Evolutionary conservation across 2,113 vertebrate genomes (phyloP), one percentile per base, ranked within the genome.

Genomic region (Rissa tridactyla): DNA sequence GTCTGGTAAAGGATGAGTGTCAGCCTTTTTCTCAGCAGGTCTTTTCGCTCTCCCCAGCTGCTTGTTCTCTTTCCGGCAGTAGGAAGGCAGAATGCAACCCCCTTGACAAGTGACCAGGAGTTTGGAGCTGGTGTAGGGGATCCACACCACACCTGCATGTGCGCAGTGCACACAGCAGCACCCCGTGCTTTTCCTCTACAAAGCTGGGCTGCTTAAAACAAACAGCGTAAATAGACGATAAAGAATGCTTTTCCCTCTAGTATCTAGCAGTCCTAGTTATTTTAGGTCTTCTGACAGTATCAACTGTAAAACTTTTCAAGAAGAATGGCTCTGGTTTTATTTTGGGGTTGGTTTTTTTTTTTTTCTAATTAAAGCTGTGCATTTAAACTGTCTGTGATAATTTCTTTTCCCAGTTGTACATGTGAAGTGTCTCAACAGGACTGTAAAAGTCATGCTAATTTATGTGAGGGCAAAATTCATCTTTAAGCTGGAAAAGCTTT

Each of bases 401-500:
- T 91, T 96, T 69, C 69, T 71, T 84, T 82, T 92, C 94, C 92
- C 90, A 79, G 42, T 61, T 75, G 79, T 85, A 64, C 82, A 68
- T 32, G 90, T 87, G 86, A 69, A 82, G 66, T 21, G 58, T 72
- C 92, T 94, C 94, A 77, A 86, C 52, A 94, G 86, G 55, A 60
- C 68, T 73, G 77, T 93, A 94, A 92, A 96, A 93, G 82, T 88
- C 88, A 46, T 29, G 34, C 38, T 95, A 86, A 91, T 93, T 93
- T 95, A 92, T 82, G 84, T 76, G 90, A 92, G 75, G 90, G 38
- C 49, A 90, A 86, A 94, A 84, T 81, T 86, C 29, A 52, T 95
- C 82, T 95, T 94, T 78, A 68, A 82, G 69, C 86, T 94, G 65
- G 88, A 79, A 94, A 95, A 84, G 82, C 66, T 82, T 94, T 92